Base-by-base conservation (phyloP, 2,113 vertebrate species). In the Sorex fumeus region DNA sequence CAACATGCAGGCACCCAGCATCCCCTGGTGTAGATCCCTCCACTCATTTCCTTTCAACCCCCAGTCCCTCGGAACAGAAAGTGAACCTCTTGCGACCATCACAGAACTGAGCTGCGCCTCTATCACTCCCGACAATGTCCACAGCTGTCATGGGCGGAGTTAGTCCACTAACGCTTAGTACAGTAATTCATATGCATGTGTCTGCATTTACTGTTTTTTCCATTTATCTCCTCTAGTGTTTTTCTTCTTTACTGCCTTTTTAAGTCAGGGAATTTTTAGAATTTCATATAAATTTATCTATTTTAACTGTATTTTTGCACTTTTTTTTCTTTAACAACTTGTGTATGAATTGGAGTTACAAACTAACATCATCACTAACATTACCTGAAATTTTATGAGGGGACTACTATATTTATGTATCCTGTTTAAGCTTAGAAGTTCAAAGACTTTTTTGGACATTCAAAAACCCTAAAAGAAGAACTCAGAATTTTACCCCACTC, bases 401-500 rank as follows among this genome's bases (percentile, higher is more conserved):
- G 16, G 36, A 50, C 3, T 53, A 67, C 34, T 50, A 50, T 50
- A 50, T 30, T 45, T 6, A 32, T 21, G 21, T 23, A 71, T 34
- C 9, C 15, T 19, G 62, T 64, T 28, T 81, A 57, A 83, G 69
- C 19, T 83, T 60, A 70, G 84, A 82, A 66, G 21, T 18, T 50
- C 28, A 66, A 64, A 64, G 30, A 43, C 60, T 89, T 81, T 69
- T 83, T 72, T 71, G 57, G 72, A 67, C 43, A 62, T 45, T 43
- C 6, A 90, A 88, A 88, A 74, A 71, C 8, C 27, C 27, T 32
- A 69, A 66, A 94, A 90, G 64, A 25, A 79, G 18, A 40, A 74
- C 62, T 81, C 13, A 72, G 3, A 72, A 23, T 60, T 70, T 88
- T 16, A 43, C n/a, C n/a, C n/a, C n/a, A n/a, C n/a, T 23, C 57